A percentile compares a stretch with the other conserved stretches of the same genome.
Evolutionary conservation across 2,113 vertebrate genomes (phyloP).

Genomic region (Brachyhypopomus gauderio): DNA sequence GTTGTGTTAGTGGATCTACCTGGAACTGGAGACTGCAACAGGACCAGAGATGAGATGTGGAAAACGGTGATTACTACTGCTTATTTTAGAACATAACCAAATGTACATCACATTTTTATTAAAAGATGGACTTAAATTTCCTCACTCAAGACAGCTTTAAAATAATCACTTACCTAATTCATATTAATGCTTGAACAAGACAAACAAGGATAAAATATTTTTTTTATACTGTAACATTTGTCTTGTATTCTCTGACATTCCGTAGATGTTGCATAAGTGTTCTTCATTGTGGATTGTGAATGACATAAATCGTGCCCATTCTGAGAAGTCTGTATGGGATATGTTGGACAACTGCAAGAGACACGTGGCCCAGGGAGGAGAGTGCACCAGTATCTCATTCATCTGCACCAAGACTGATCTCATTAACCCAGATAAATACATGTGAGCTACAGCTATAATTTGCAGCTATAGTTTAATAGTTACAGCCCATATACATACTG

Average conservation of each 20-base stretch:
- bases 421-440: neutral
- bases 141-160: too few relatives aligned
- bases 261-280: neutral
- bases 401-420: neutral
- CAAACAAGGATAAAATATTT: too few relatives aligned
- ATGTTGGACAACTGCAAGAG: conserved; percentile 18
- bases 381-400: conserved; percentile 27
- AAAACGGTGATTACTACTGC: conserved; percentile 4
- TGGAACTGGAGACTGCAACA: conserved; percentile 41
- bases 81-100: too few relatives aligned
- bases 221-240: too few relatives aligned
- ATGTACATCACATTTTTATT: too few relatives aligned
- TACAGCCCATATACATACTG: too few relatives aligned
- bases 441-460: neutral
- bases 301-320: conserved; percentile 26
- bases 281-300: conserved; percentile 37
- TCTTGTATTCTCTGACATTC: too few relatives aligned
- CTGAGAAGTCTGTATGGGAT: conserved; percentile 25
- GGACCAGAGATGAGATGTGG: conserved; percentile 40
- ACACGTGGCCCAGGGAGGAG: conserved; percentile 32
- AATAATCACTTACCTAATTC: too few relatives aligned
- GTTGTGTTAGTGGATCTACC: conserved; percentile 35
- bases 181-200: too few relatives aligned
- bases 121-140: too few relatives aligned
- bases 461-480: too few relatives aligned